Conservation (phyloP, 2,888 invertebrate species). For the Agrotis exclamationis region DNA sequence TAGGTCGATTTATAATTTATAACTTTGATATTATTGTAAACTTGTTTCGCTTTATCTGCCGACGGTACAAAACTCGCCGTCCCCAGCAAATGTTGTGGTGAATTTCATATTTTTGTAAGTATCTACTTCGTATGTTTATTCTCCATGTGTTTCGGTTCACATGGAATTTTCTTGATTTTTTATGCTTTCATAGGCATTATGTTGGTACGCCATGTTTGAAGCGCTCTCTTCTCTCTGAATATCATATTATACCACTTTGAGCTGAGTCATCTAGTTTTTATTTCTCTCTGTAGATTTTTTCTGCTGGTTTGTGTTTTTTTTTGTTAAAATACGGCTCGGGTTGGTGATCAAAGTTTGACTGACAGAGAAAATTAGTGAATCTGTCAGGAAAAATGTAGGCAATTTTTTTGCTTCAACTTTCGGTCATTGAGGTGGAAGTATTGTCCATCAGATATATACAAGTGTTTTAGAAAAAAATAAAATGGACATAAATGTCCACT, state of each 20-base stretch:
- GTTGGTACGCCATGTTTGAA: conserved; percentile 78
- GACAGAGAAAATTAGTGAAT: background rate
- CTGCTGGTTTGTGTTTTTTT: conserved; percentile 41
- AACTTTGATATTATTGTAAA: conserved; percentile 6
- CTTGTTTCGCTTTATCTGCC: conserved; percentile 65
- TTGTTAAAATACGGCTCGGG: conserved; percentile 24
- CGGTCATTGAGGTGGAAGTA: background rate
- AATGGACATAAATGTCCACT: background rate
- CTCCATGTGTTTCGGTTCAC: conserved; percentile 91
- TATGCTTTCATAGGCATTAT: conserved; percentile 90
- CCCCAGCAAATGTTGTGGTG: conserved; percentile 91
- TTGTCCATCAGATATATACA: background rate
- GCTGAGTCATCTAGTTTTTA: conserved; percentile 83
- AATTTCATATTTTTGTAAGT: conserved; percentile 92
- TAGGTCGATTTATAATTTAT: no score
- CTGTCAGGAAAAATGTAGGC: background rate
- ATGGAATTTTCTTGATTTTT: conserved; percentile 90
- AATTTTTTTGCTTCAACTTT: background rate
- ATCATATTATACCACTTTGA: conserved; percentile 84
- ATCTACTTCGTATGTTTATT: conserved; percentile 90
- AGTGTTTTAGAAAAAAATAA: background rate
- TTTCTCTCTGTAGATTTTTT: conserved; percentile 58
- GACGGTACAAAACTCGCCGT: conserved; percentile 80
- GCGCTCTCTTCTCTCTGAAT: conserved; percentile 85
- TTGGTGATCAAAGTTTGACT: conserved; percentile 6